Evolutionary conservation across 1,140 invertebrate species (phyloP).

Genomic region (Lordiphosa clarofinis): DNA sequence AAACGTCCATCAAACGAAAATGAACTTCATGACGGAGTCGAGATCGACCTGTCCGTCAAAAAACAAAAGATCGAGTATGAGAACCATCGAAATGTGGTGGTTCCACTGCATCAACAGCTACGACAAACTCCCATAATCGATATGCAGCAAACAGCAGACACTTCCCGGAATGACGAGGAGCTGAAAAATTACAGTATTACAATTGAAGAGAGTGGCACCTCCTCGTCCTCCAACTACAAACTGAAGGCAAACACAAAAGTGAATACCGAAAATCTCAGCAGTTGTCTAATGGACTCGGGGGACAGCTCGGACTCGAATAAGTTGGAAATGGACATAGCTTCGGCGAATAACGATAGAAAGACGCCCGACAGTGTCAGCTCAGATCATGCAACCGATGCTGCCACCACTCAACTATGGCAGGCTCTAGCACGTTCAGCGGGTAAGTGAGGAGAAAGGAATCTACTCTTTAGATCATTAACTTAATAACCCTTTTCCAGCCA

Average conservation of each 20-base stretch:
- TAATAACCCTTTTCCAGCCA: constrained; percentile 20
- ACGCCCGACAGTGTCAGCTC: constrained; percentile 82
- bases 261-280: constrained; percentile 32
- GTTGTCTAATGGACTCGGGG: constrained; percentile 52
- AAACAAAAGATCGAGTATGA: constrained; percentile 54
- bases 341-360: constrained; percentile 61
- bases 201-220: constrained; percentile 43
- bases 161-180: constrained; percentile 37
- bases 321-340: constrained; percentile 74
- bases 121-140: constrained; percentile 55
- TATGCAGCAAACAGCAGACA: constrained; percentile 28
- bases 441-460: constrained; percentile 43
- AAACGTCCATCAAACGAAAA: constrained; percentile 70
- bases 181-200: constrained; percentile 65
- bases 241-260: constrained; percentile 33
- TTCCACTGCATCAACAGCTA: constrained; percentile 34
- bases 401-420: constrained; percentile 82
- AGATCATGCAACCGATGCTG: constrained; percentile 81
- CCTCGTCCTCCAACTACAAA: constrained; percentile 33
- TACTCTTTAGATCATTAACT: too few relatives aligned
- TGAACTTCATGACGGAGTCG: constrained; percentile 60
- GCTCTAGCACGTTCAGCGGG: constrained; percentile 80
- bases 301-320: constrained; percentile 76
- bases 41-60: constrained; percentile 78
- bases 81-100: constrained; percentile 38